Evolutionary conservation across 2,888 invertebrate genomes (phyloP).

Genomic region (Eupithecia subumbrata): DNA sequence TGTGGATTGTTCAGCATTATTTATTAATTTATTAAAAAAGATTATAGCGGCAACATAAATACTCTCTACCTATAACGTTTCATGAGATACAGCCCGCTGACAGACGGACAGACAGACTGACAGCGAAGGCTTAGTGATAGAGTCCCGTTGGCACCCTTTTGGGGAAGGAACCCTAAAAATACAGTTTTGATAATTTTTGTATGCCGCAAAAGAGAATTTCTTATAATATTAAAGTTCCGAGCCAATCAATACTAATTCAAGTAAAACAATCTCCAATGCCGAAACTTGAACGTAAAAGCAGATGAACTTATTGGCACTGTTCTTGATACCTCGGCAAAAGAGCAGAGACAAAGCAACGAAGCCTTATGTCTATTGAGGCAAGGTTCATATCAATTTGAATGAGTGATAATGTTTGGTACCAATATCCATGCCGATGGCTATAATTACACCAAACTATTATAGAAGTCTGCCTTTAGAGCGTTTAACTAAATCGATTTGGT

Average conservation of each 20-base stretch:
- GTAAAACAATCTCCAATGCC: slow-evolving; percentile 34
- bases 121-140: background rate
- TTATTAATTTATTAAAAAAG: too few species aligned
- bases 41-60: background rate
- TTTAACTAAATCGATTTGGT: slow-evolving; percentile 39
- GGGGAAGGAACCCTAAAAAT: background rate
- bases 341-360: background rate
- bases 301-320: slow-evolving; percentile 32
- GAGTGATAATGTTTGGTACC: background rate
- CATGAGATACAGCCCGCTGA: too few species aligned
- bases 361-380: background rate
- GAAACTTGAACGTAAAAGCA: slow-evolving; percentile 39
- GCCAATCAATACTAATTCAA: slow-evolving; percentile 36
- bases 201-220: background rate
- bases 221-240: background rate
- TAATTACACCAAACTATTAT: slow-evolving; percentile 45
- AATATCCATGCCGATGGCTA: background rate
- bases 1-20: too few species aligned
- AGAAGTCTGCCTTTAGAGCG: slow-evolving; percentile 35
- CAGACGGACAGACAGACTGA: background rate
- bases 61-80: background rate
- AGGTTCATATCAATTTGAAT: background rate
- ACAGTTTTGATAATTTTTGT: background rate
- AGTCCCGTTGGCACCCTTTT: background rate
- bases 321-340: background rate